Conservation (phyloP, 2,797 vertebrate genomes). For the Phrynocephalus guinanensis region DNA sequence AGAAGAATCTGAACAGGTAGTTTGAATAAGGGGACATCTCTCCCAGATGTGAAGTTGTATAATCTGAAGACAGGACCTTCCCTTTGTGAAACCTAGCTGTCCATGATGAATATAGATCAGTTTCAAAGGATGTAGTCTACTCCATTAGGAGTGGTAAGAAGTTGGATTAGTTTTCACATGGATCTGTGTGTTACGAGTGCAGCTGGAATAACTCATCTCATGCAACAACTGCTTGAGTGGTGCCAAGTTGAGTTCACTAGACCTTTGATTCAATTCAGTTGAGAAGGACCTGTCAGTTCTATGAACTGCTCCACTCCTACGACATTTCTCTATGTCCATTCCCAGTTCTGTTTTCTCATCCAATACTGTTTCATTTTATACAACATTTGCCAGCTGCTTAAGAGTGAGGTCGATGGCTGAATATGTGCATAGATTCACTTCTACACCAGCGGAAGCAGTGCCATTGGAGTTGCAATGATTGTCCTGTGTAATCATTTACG, state of each 20-base stretch:
- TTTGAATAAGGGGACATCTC: neutral
- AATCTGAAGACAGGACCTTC: neutral
- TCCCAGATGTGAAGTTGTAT: neutral
- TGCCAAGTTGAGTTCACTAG: conserved; percentile 39
- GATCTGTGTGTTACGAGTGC: conserved; percentile 18
- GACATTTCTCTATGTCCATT: conserved; percentile 51
- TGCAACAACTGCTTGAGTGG: conserved; percentile 33
- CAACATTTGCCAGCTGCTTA: conserved; percentile 59
- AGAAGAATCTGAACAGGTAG: neutral
- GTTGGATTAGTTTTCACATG: conserved; percentile 3
- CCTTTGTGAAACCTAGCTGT: neutral
- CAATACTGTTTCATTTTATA: conserved; percentile 52
- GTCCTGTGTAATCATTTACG: conserved; percentile 60
- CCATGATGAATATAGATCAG: neutral
- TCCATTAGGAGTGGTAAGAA: neutral
- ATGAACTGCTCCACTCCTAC: conserved; percentile 32
- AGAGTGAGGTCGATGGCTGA: conserved; percentile 74
- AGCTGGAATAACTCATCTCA: conserved; percentile 36
- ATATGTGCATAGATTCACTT: conserved; percentile 69
- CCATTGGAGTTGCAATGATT: conserved; percentile 65
- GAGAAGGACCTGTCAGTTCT: conserved; percentile 49
- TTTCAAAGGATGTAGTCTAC: neutral
- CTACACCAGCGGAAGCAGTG: conserved; percentile 65
- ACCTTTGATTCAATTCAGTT: conserved; percentile 43
- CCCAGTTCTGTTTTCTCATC: conserved; percentile 47